Percentiles rank a stretch among this genome's conserved stretches.
Conservation (phyloP, 2,797 vertebrate species). For the Pipistrellus pygmaeus region DNA sequence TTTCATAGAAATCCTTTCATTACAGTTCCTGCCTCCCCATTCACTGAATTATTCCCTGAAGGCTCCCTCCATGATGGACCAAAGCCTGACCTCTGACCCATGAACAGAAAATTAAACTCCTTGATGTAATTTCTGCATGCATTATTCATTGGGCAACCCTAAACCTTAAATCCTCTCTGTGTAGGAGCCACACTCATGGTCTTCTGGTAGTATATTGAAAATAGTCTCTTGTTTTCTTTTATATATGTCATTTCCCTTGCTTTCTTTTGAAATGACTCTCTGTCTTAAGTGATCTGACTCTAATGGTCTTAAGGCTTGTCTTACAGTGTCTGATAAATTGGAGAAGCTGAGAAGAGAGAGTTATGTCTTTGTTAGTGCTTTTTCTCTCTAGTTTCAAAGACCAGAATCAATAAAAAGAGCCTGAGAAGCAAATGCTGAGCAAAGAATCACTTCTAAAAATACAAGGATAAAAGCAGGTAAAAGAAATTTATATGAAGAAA, state of each 20-base stretch:
- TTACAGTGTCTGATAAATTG: neutral
- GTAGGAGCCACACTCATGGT: neutral
- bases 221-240: neutral
- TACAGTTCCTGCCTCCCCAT: neutral
- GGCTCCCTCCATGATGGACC: neutral
- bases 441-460: slow-evolving; percentile 25
- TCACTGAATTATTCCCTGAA: slow-evolving; percentile 8
- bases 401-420: slow-evolving; percentile 19
- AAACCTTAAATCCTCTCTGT: neutral
- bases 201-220: neutral
- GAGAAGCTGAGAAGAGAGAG: neutral
- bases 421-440: neutral
- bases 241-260: neutral
- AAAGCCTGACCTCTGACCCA: slow-evolving; percentile 21
- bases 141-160: neutral
- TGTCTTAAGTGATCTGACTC: neutral
- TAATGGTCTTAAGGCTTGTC: neutral
- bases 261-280: neutral
- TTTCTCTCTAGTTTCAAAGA: neutral
- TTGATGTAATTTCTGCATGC: neutral
- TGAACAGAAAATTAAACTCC: slow-evolving; percentile 1
- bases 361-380: neutral
- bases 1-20: slow-evolving; percentile 35
- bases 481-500: slow-evolving; percentile 27
- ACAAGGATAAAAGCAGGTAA: neutral